These are phyloP conservation scores for Stenoptilia bipunctidactyla DNA, from an alignment of 2,888 invertebrate genomes.

Conservation along the genomic window DNA sequence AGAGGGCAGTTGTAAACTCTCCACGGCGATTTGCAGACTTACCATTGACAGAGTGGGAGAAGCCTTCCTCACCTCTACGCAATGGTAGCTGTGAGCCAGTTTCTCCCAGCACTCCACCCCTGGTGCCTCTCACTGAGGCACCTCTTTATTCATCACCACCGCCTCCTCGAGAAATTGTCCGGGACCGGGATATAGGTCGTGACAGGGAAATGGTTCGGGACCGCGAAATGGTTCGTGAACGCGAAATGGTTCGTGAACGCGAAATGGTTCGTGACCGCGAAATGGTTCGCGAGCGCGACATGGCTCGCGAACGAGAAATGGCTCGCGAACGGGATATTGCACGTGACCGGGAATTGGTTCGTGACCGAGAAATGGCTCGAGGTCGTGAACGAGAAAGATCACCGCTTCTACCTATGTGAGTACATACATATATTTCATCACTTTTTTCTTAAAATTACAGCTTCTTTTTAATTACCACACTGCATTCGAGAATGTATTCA, in stretches of 20 bases:
- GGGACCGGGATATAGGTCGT: too few relatives aligned
- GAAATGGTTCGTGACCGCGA: slow-evolving; percentile 10
- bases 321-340: too few relatives aligned
- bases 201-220: too few relatives aligned
- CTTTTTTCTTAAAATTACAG: too few relatives aligned
- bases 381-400: too few relatives aligned
- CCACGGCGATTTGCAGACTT: slow-evolving; percentile 56
- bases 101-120: slow-evolving; percentile 71
- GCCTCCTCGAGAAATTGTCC: slow-evolving; percentile 10
- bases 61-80: slow-evolving; percentile 64
- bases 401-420: too few relatives aligned
- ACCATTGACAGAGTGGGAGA: slow-evolving; percentile 64
- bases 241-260: slow-evolving; percentile 3
- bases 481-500: too few relatives aligned
- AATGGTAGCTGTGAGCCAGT: slow-evolving; percentile 73
- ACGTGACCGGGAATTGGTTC: slow-evolving; percentile 10
- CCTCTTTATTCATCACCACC: slow-evolving; percentile 27
- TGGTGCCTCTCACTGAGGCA: slow-evolving; percentile 24
- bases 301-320: slow-evolving; percentile 7
- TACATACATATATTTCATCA: too few relatives aligned
- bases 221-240: too few relatives aligned
- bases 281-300: too few relatives aligned
- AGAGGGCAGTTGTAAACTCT: slow-evolving; percentile 29
- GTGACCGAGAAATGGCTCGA: too few relatives aligned
- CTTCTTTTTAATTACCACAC: too few relatives aligned